phyloP scores from a whole-genome alignment of 2,797 vertebrate species.

The Anguilla pacifica region DNA sequence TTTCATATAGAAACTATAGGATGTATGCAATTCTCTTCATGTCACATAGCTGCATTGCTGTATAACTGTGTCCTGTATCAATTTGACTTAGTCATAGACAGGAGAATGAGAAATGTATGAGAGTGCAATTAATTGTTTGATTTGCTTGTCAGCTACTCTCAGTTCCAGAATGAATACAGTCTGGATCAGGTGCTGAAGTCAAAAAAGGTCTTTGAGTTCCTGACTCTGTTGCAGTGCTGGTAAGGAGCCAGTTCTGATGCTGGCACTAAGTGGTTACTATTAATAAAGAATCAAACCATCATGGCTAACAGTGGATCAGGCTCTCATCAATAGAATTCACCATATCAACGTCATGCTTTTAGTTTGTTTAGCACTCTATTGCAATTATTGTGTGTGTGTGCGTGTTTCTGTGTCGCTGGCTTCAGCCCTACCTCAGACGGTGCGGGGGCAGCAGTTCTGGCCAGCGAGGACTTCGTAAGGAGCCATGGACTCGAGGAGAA shows the following conservation, averaged over 20 bases:
- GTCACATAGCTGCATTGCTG: not conserved
- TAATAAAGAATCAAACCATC: not conserved
- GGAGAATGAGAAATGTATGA: slow-evolving; percentile 13
- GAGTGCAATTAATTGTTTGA: not conserved
- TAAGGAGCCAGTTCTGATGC: slow-evolving; percentile 64
- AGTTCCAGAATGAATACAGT: slow-evolving; percentile 89
- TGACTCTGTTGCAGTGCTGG: slow-evolving; percentile 97
- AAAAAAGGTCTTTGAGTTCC: slow-evolving; percentile 82
- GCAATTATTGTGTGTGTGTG: not conserved
- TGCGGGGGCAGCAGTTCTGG: slow-evolving; percentile 88
- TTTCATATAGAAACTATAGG: not conserved
- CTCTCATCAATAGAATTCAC: not conserved
- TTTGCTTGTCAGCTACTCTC: slow-evolving; percentile 80
- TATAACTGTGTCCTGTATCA: not conserved
- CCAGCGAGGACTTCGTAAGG: slow-evolving; percentile 84
- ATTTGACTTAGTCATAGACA: not conserved
- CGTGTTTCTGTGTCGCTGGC: not conserved
- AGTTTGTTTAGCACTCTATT: not conserved
- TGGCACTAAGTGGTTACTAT: not conserved
- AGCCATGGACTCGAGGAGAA: slow-evolving; percentile 75
- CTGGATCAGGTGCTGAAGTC: slow-evolving; percentile 87
- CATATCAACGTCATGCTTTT: not conserved
- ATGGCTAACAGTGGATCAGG: not conserved
- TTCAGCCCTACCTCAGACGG: slow-evolving; percentile 91
- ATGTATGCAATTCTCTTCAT: not conserved